Base-by-base conservation (phyloP, 2,113 vertebrate genomes). In the Lampris incognitus region DNA sequence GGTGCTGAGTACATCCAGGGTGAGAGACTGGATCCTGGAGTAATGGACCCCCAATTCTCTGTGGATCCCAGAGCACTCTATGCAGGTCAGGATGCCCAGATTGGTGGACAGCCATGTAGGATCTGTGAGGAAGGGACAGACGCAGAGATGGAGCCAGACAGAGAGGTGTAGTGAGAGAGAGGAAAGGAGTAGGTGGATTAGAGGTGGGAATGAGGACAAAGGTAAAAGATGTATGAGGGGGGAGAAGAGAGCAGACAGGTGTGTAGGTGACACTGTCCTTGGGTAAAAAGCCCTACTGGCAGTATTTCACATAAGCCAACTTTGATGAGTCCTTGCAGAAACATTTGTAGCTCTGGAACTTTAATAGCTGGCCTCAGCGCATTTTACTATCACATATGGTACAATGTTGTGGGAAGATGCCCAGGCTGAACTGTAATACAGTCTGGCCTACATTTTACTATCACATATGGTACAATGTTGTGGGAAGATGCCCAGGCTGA, bases 81-180 rank as follows among this genome's bases (percentile, higher is more conserved):
- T 95, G 8, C 94, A 95, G 49, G 93, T 95, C 81, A 94, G 92
- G 87, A 95, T 94, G 68, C 94, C 94, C 77, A 95, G 88, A 89
- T 99, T 99, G 89, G 97, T 99, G 81, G 98, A 98, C 44, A 99
- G 95, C 98, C 98, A 99, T 0, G 97, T 98, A 2, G 98, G 97
- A 76, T 97, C 98, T 99, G 92, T 50, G 66, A 56, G 38, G 88
- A 73, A 69, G 84, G 3, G 48, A 49, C 40, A 56, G 13, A 24
- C 91, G 46, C 64, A 57, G 42, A 90, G 76, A 70, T 82, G 2
- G 49, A 57, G 50, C 9, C 48, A 1, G 49, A 41, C 5, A 24
- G 37, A 63, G 44, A 52, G 37, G 50, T 37, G 9, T 9, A 50
- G 9, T 36, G 24, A 3, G 90, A 48, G 64, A 52, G 44, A 90